Evolutionary conservation across 2,888 invertebrate species (phyloP), one percentile per base, ranked within the genome.

Genomic region (Rhopalosiphum nymphaeae): DNA sequence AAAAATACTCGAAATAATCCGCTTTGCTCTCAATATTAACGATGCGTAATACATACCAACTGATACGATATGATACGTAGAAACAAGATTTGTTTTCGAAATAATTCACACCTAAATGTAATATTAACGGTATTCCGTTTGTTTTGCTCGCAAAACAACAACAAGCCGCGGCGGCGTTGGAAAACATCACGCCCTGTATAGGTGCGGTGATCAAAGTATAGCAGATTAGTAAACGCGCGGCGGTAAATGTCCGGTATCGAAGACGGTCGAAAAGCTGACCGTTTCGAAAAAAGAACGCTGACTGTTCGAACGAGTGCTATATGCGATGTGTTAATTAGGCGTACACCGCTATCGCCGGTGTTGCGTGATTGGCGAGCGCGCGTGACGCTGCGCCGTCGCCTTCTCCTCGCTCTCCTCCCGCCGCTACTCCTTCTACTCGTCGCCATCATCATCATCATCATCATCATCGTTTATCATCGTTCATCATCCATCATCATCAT

Each of bases 131-230:
- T 26, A 36, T 88, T 53, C 56, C 36, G n/a, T 53, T 88, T 46
- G 25, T 86, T 88, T 36, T 53, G 16, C 49, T 21, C 13, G 9
- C 46, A 87, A 56, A 53, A 56, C 36, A 56, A 88, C 53, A 88
- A 88, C 53, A 53, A n/a, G 21, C 36, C 21, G 16, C 21, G 87
- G 25, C 29, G 3, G 21, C 0, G 53, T n/a, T 88, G n/a, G 21
- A 88, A 26, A 21, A 25, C 29, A 53, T 53, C n/a, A 53, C 87
- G 87, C 87, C 49, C 53, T 36, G 21, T n/a, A n/a, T 21, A 88
- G 88, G 88, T 53, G 53, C 25, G 88, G 53, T 25, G 88, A 88
- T 88, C 53, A 88, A 88, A 53, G 88, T 88, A 42, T 26, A n/a
- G 21, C 26, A 21, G 21, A 78, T 78, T 78, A 78, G 78, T 78